Evolutionary conservation across 2,797 vertebrate genomes (phyloP).

Genomic region (Thamnophis elegans): DNA sequence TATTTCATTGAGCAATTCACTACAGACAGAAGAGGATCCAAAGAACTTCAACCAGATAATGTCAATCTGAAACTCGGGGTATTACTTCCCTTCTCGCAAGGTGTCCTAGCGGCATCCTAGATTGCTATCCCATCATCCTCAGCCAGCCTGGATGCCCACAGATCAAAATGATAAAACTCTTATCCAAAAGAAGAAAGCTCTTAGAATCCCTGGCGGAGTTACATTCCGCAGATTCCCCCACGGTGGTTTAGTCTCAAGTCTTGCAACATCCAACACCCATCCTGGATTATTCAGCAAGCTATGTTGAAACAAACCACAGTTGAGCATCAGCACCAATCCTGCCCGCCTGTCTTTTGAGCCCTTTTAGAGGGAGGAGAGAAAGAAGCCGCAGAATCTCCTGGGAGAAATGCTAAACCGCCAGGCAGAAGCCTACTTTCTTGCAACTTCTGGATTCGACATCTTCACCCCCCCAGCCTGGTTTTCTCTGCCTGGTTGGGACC

Average conservation of each 20-base stretch:
- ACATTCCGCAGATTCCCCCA: background rate
- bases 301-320: background rate
- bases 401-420: background rate
- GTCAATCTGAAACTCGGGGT: background rate
- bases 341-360: background rate
- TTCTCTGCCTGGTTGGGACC: background rate
- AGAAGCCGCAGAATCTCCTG: background rate
- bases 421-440: background rate
- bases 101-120: background rate
- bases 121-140: background rate
- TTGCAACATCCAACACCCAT: background rate
- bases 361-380: background rate
- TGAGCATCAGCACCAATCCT: background rate
- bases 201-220: rapidly evolving
- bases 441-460: background rate
- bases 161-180: background rate
- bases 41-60: background rate
- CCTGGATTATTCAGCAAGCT: background rate
- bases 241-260: background rate
- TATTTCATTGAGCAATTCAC: background rate
- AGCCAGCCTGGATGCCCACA: background rate
- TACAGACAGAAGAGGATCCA: background rate
- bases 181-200: background rate
- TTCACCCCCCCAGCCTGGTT: background rate
- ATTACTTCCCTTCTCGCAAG: background rate